Conservation (phyloP, 2,113 vertebrate species). For the Cephalophus harveyi region DNA sequence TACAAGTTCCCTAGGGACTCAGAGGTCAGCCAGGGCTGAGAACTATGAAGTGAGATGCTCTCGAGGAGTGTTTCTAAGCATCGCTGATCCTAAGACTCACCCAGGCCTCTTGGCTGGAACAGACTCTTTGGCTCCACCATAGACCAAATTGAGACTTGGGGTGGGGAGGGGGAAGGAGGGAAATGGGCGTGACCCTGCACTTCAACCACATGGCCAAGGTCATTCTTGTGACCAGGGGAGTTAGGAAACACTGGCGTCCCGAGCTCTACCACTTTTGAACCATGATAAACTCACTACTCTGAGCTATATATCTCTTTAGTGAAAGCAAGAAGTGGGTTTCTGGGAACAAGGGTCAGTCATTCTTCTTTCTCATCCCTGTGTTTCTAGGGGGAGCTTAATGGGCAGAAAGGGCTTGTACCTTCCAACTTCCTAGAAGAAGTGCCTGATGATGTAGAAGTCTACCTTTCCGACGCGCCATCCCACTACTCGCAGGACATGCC, state of each 20-base stretch:
- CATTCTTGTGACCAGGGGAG: background rate
- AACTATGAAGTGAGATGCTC: background rate
- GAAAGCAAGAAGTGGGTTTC: background rate
- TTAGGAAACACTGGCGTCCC: background rate
- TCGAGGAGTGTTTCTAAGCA: rapidly evolving
- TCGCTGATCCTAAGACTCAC: no score
- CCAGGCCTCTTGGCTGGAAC: background rate
- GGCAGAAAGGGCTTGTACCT: slow-evolving; percentile 96
- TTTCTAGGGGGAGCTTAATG: slow-evolving; percentile 94
- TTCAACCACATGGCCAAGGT: rapidly evolving
- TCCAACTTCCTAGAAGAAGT: slow-evolving; percentile 99
- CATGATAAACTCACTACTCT: no score
- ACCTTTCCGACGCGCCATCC: slow-evolving; percentile 90
- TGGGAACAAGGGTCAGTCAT: rapidly evolving
- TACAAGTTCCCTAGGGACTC: background rate
- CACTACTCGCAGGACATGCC: slow-evolving; percentile 87
- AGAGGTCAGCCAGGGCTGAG: background rate
- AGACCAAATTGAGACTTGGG: background rate
- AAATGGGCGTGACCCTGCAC: rapidly evolving
- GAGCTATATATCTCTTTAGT: no score
- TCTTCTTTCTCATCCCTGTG: background rate
- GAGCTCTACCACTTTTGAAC: rapidly evolving
- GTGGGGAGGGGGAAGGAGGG: background rate
- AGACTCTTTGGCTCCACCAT: background rate
- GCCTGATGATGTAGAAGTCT: slow-evolving; percentile 99